Evolutionary conservation across 2,797 vertebrate species (phyloP).

Genomic region (Lemur catta): DNA sequence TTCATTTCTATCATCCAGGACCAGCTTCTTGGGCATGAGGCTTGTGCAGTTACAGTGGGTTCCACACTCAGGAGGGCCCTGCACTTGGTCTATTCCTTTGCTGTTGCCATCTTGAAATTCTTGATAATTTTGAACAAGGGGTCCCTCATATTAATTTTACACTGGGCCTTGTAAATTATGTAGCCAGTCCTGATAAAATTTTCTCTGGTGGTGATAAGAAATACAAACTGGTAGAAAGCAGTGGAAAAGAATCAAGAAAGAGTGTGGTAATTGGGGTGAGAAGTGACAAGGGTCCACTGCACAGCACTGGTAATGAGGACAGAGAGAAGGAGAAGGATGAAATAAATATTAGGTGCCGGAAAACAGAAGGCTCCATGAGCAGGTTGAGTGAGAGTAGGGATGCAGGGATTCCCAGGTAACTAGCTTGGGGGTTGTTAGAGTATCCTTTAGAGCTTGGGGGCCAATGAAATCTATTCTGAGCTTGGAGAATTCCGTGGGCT

Average conservation of each 20-base stretch:
- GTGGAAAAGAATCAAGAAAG: neutral
- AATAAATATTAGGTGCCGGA: neutral
- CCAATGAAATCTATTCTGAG: neutral
- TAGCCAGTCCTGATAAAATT: neutral
- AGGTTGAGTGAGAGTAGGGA: neutral
- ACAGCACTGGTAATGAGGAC: neutral
- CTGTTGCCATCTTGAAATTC: neutral
- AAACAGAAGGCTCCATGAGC: neutral
- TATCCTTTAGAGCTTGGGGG: neutral
- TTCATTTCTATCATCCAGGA: neutral
- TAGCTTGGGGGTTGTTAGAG: neutral
- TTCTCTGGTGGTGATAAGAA: neutral
- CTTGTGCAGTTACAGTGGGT: neutral
- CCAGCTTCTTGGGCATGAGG: neutral
- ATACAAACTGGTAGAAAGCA: neutral
- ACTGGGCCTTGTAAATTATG: neutral
- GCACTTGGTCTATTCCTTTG: neutral
- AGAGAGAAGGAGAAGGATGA: neutral
- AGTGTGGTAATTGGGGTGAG: neutral
- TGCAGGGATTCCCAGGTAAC: neutral
- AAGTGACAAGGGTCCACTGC: neutral
- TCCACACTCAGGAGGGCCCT: too few species aligned
- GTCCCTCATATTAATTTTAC: neutral
- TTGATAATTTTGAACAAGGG: neutral
- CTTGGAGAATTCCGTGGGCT: neutral